Evolutionary conservation across 1,140 invertebrate species (phyloP), one percentile per base, ranked within the genome.

Genomic region (Trichogramma pretiosum): DNA sequence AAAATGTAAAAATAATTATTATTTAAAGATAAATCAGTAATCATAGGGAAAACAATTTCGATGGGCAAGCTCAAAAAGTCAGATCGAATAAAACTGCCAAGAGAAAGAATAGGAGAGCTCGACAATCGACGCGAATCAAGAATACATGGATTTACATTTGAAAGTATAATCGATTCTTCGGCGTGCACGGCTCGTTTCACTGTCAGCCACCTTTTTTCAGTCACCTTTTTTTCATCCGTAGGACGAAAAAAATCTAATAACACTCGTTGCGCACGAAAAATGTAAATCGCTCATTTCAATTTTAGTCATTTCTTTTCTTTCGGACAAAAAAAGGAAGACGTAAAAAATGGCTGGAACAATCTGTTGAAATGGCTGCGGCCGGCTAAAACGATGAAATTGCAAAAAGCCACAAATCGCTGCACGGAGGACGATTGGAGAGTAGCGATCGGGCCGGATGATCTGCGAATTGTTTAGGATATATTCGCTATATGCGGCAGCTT

Each of bases 371-470:
- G 35, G 5, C 19, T 19, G 28, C 28, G 24, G 33, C 46, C 45
- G 35, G 48, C 56, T 52, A 56, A 56, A 58, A 48, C 5, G 5
- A 52, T 40, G 48, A 57, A 58, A 58, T 46, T 56, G 5, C 48
- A 61, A 59, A 58, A 60, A 63, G 62, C 65, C 64, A 50, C 62
- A 64, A 59, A 56, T 62, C 56, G 62, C 67, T 61, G 57, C 54
- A 48, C 44, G 57, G 56, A 61, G 59, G n/a, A n/a, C n/a, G n/a
- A n/a, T n/a, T n/a, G n/a, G n/a, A n/a, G n/a, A n/a, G n/a, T n/a
- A n/a, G n/a, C n/a, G n/a, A n/a, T n/a, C n/a, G n/a, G n/a, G n/a
- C n/a, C n/a, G n/a, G n/a, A n/a, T n/a, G n/a, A n/a, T n/a, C n/a
- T n/a, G n/a, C n/a, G n/a, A n/a, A n/a, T n/a, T n/a, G n/a, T n/a